Base-by-base conservation (phyloP, 2,797 vertebrate genomes). In the Catostomus latipinnis region DNA sequence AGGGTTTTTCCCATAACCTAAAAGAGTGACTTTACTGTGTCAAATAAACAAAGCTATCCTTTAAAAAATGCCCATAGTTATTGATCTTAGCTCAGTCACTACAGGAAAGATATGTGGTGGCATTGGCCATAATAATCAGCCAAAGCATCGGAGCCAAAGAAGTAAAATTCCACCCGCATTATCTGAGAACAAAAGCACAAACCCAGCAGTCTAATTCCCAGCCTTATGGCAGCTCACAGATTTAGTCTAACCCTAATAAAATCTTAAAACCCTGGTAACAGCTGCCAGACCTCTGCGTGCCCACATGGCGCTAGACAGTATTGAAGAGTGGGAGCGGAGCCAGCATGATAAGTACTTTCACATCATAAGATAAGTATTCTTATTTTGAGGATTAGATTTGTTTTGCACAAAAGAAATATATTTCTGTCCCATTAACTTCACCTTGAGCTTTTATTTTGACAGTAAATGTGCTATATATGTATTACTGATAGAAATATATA, bases 241-340 rank as follows among this genome's bases (percentile, higher is more conserved):
- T 63, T 63, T 74, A 63, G 34, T 4, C 34, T 34, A 34, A 52
- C 72, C 52, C 74, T 87, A 90, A 76, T 57, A 88, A 86, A 89
- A 86, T 49, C 88, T 88, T 88, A 87, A 83, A 86, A 80, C 87
- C 49, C 63, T 72, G 81, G 85, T 89, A 88, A 90, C 90, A 91
- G 91, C 91, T 91, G 91, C 88, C 89, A 89, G 87, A 82, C 34
- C 34, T 34, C 34, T 34, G 34, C 3, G 4, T 34, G 34, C 34
- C 34, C 34, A 34, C 34, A 34, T 2, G 34, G 34, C 34, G 34
- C 34, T 34, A 34, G 34, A 34, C 34, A 2, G 34, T 34, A 34
- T 3, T 34, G 34, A 34, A 34, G 34, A 34, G 2, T 34, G 34
- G 34, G 34, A 34, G 34, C 4, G 34, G 34, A 34, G 34, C 34